Conservation (phyloP, 2,888 invertebrate genomes). For the Melanotus villosus region DNA sequence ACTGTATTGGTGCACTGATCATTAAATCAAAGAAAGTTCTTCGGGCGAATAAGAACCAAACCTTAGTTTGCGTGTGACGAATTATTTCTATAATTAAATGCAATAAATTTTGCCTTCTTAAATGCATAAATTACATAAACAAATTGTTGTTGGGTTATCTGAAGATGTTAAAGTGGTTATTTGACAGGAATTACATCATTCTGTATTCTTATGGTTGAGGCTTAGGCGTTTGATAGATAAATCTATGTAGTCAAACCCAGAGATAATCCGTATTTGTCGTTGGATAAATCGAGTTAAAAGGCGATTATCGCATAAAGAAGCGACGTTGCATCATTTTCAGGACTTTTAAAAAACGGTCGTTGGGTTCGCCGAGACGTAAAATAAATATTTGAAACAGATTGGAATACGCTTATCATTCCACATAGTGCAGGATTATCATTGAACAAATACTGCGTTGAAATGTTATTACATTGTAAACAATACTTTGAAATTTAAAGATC, state of each 20-base stretch:
- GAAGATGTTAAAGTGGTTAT: not conserved
- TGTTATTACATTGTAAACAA: too few species aligned
- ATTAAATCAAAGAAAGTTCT: constrained; percentile 2
- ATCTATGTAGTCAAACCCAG: too few species aligned
- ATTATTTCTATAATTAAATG: constrained; percentile 5
- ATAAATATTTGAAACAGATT: not conserved
- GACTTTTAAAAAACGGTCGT: not conserved
- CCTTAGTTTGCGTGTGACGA: not conserved
- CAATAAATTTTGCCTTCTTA: not conserved
- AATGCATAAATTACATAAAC: constrained; percentile 11
- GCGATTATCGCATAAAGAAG: not conserved
- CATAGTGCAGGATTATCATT: too few species aligned
- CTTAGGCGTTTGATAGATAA: too few species aligned
- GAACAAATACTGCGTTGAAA: too few species aligned
- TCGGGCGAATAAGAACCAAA: not conserved
- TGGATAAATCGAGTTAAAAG: not conserved
- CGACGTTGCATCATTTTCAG: not conserved
- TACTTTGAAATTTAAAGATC: too few species aligned
- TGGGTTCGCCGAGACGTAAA: not conserved
- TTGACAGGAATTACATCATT: not conserved
- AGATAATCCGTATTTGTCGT: not conserved
- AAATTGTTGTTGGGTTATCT: not conserved
- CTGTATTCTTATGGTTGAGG: too few species aligned
- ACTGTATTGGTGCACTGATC: constrained; percentile 2
- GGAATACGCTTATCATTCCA: too few species aligned